Percentiles rank a stretch among this genome's conserved stretches.
These are phyloP conservation scores for Callospermophilus lateralis DNA, from an alignment of 2,113 vertebrate genomes.

Conservation along the genomic window DNA sequence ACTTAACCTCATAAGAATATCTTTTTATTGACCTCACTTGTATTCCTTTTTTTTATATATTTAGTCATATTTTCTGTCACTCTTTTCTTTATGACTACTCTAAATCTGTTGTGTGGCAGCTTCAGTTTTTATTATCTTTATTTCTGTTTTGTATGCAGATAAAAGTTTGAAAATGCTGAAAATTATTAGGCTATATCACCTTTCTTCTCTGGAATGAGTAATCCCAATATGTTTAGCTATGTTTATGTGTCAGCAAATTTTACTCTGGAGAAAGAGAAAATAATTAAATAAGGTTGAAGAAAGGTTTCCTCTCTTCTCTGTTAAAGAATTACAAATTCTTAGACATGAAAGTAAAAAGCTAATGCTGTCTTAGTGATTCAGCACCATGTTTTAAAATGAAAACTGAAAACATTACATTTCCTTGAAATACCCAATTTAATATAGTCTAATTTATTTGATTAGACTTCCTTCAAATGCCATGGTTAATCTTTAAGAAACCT, in stretches of 20 bases:
- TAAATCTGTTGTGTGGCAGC: conserved; percentile 25
- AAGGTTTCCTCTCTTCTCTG: background rate
- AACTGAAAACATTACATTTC: background rate
- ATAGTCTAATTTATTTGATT: background rate
- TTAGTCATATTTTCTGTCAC: background rate
- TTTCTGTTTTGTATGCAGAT: conserved; percentile 40
- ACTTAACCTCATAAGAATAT: background rate
- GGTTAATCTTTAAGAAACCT: background rate
- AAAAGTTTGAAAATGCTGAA: conserved; percentile 57
- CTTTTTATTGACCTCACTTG: background rate
- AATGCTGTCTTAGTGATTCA: background rate
- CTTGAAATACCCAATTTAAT: background rate
- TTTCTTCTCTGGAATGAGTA: conserved; percentile 51
- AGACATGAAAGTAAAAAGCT: background rate
- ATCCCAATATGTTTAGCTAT: background rate
- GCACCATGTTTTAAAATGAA: background rate
- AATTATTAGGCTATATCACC: conserved; percentile 19
- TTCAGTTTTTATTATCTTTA: conserved; percentile 40
- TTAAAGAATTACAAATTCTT: conserved; percentile 23
- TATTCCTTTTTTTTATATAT: background rate
- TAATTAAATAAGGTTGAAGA: background rate
- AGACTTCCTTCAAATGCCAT: background rate
- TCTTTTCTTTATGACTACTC: background rate
- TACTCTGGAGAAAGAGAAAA: conserved; percentile 24
- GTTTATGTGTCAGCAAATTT: conserved; percentile 27